Conservation (phyloP, 2,797 vertebrate genomes). For the Orientallactaga sibirica region DNA sequence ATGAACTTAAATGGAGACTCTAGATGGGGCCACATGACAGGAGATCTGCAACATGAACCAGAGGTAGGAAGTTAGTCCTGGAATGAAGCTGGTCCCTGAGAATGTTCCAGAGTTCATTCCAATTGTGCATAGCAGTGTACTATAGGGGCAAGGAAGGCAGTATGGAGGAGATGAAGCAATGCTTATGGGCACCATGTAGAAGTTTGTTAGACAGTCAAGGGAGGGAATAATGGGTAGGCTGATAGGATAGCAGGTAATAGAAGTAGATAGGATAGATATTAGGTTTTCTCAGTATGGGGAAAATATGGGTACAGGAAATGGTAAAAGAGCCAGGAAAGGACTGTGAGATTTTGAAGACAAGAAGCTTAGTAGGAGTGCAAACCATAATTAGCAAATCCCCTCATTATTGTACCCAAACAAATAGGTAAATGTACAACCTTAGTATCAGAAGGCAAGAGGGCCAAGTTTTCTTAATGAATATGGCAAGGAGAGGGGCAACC, state of each 20-base stretch:
- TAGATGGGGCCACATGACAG: not conserved
- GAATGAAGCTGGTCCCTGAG: not conserved
- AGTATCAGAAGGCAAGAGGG: slow-evolving; percentile 15
- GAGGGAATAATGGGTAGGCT: not conserved
- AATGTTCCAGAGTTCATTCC: not conserved
- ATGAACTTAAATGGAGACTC: not conserved
- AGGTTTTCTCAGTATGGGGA: not conserved
- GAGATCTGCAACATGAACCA: not conserved
- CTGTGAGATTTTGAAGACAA: not conserved
- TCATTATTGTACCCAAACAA: not conserved
- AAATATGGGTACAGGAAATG: slow-evolving; percentile 32
- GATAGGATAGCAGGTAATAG: not conserved
- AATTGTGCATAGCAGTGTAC: not conserved
- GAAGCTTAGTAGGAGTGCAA: not conserved
- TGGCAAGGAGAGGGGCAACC: slow-evolving; percentile 39
- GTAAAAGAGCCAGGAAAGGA: slow-evolving; percentile 5
- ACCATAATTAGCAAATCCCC: not conserved
- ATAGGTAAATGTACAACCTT: not conserved
- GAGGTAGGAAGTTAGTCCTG: not conserved
- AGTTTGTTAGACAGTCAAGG: not conserved
- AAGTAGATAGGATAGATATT: not conserved
- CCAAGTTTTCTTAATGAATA: slow-evolving; percentile 10
- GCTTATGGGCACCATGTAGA: not conserved
- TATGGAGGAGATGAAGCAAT: not conserved
- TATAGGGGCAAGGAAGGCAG: not conserved